These are phyloP conservation scores for Gallinago nigripennis DNA, from an alignment of 2,797 vertebrate species.

Conservation along the genomic window DNA sequence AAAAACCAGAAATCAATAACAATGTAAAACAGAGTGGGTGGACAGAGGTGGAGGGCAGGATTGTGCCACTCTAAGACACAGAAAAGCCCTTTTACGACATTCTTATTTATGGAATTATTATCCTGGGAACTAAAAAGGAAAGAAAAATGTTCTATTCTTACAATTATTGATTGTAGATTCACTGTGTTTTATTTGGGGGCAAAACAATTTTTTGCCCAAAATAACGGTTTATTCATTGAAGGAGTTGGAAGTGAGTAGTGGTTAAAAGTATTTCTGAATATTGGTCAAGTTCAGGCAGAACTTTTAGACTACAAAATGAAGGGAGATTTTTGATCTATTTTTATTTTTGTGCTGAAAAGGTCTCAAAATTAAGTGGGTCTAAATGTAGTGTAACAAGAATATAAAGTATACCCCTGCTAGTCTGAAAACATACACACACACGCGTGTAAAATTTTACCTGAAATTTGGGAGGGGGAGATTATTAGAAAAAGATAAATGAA, in stretches of 20 bases:
- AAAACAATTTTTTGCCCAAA: neutral
- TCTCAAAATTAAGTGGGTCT: neutral
- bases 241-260: neutral
- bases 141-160: neutral
- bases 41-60: neutral
- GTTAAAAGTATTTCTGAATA: neutral
- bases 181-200: neutral
- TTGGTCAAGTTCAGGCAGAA: neutral
- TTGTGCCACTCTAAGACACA: neutral
- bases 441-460: neutral
- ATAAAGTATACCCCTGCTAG: neutral
- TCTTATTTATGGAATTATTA: neutral
- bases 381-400: neutral
- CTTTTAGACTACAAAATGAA: neutral
- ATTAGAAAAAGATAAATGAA: neutral
- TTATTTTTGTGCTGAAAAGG: neutral
- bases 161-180: neutral
- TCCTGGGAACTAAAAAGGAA: neutral
- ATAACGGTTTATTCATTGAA: neutral
- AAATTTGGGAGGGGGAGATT: neutral
- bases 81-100: fast-evolving
- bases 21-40: neutral
- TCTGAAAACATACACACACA: neutral
- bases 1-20: neutral
- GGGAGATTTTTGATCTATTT: neutral